phyloP scores from a whole-genome alignment of 2,113 vertebrate genomes.

The Leucoraja erinaceus region DNA sequence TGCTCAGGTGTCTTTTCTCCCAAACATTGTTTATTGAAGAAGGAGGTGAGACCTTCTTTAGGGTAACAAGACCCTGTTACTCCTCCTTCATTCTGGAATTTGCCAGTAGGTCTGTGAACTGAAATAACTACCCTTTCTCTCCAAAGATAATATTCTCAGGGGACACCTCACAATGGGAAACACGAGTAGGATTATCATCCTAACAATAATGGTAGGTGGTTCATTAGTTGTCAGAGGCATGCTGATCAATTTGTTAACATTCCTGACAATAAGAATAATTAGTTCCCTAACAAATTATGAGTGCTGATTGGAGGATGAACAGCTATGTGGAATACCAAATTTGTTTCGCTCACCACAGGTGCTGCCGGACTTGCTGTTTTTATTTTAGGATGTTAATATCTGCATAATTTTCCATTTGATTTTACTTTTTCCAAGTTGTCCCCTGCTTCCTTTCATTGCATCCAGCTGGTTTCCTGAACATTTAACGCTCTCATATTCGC shows the following conservation, averaged over 20 bases:
- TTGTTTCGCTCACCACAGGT: too few relatives aligned
- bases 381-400: too few relatives aligned
- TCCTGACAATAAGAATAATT: neutral
- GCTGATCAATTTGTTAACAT: neutral
- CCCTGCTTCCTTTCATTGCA: neutral
- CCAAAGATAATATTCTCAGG: neutral
- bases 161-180: neutral
- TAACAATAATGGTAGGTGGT: neutral
- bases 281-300: neutral
- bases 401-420: too few relatives aligned
- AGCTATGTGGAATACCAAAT: too few relatives aligned
- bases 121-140: neutral
- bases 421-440: neutral
- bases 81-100: neutral
- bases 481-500: neutral
- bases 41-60: neutral
- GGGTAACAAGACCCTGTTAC: neutral
- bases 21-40: neutral
- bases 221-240: neutral
- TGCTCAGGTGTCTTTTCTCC: neutral
- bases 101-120: neutral
- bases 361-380: too few relatives aligned
- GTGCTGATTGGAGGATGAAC: too few relatives aligned
- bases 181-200: neutral
- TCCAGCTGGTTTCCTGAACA: neutral